Base-by-base conservation (phyloP, 2,113 vertebrate genomes). In the Passer montanus region DNA sequence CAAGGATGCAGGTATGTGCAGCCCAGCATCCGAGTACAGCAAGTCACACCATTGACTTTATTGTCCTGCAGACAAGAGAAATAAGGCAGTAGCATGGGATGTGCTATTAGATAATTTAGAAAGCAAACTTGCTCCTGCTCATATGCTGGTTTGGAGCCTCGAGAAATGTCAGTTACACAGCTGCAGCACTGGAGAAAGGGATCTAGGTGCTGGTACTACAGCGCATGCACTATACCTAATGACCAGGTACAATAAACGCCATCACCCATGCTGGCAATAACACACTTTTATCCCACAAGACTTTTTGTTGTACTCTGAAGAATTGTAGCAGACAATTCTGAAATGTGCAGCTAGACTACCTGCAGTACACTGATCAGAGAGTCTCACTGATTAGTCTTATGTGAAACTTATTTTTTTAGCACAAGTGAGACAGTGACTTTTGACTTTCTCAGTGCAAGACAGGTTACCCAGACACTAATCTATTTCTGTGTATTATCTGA, bases 21-120 rank as follows among this genome's bases (percentile, higher is more conserved):
- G 94, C 99, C 99, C 95, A 99, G 98, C 97, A 99, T 97, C 75
- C 99, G 99, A 70, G 99, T 99, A 96, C 99, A 99, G 98, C 98
- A 99, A n/a, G 99, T 99, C 64, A 99, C 99, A 11, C 99, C 99
- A 24, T 99, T 99, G 92, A 99, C 99, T 97, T 99, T 99, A 97
- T 99, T 99, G 96, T 99, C 99, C 99, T 99, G 90, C 47, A 98
- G 95, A 85, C 91, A 95, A 77, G 15, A 97, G 81, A 95, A 68
- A 89, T 37, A 85, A 46, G 73, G 63, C 76, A 37, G 77, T 30
- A 90, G 79, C 20, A 27, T 81, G 60, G 95, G 76, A 76, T 77
- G 83, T 83, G 22, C 75, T 66, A 10, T 43, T 26, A 49, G 31
- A 30, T 27, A 9, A 35, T 49, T 30, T 27, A 43, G 21, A 85